These are phyloP conservation scores for Gouania willdenowi DNA, from an alignment of 2,797 vertebrate genomes.

Conservation along the genomic window DNA sequence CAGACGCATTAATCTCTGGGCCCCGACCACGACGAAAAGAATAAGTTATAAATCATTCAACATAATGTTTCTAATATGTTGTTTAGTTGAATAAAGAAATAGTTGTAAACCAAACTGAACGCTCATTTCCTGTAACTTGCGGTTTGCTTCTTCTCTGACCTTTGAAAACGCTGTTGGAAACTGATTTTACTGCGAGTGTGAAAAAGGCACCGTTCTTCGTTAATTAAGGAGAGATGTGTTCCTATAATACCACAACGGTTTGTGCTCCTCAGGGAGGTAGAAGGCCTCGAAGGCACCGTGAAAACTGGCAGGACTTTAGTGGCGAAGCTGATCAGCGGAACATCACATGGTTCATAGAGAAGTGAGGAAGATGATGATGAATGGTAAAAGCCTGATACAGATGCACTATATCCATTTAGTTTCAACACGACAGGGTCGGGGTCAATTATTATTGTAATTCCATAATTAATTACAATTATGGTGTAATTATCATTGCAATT, in stretches of 20 bases:
- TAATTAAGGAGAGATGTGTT: constrained; percentile 14
- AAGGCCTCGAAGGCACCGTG: constrained; percentile 62
- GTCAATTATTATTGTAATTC: too few species aligned
- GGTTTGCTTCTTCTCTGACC: not conserved
- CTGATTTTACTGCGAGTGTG: constrained; percentile 7
- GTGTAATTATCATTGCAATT: too few species aligned
- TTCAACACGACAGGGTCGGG: too few species aligned
- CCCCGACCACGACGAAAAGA: too few species aligned
- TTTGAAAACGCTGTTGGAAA: constrained; percentile 16
- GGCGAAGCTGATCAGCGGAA: constrained; percentile 9
- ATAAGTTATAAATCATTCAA: too few species aligned
- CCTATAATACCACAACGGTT: constrained; percentile 25
- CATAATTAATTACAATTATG: too few species aligned
- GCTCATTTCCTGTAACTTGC: constrained; percentile 7
- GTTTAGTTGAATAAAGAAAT: not conserved
- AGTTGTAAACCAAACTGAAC: not conserved
- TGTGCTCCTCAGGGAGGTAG: constrained; percentile 69
- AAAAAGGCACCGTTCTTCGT: constrained; percentile 55
- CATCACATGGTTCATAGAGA: constrained; percentile 9
- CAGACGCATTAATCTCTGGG: too few species aligned
- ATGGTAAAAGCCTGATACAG: too few species aligned
- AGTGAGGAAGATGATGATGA: not conserved
- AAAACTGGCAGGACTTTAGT: constrained; percentile 12
- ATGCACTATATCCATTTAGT: too few species aligned
- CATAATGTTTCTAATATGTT: too few species aligned